Evolutionary conservation across 2,113 vertebrate species (phyloP).

Genomic region (Hystrix cristata): DNA sequence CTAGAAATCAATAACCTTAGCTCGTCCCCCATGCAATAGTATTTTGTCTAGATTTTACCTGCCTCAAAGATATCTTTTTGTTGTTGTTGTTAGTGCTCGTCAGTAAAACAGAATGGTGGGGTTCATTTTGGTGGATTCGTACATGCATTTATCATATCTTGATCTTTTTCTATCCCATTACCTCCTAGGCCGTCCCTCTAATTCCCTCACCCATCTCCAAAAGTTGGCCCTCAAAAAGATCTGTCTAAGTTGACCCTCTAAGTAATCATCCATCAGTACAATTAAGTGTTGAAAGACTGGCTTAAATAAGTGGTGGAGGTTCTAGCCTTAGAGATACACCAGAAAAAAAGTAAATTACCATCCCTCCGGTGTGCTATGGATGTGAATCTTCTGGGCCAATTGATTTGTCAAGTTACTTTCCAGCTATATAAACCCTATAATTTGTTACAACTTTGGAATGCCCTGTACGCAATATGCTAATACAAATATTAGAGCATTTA

Average conservation of each 20-base stretch:
- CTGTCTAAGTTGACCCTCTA: not conserved
- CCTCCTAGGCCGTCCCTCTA: not conserved
- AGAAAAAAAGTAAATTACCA: constrained; percentile 47
- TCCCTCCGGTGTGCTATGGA: not conserved
- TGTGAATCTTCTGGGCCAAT: constrained; percentile 33
- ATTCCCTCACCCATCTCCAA: not conserved
- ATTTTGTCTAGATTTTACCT: constrained; percentile 36
- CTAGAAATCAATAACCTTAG: constrained; percentile 31
- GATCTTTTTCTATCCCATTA: not conserved
- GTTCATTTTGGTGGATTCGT: not conserved
- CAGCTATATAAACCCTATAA: constrained; percentile 14
- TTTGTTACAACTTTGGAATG: constrained; percentile 54
- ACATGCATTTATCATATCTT: not conserved
- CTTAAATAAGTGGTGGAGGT: not conserved
- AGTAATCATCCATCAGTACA: constrained; percentile 42
- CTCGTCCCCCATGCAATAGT: constrained; percentile 11
- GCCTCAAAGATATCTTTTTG: not conserved
- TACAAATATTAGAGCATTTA: constrained; percentile 53
- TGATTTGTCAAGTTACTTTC: constrained; percentile 66
- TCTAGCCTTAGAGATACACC: constrained; percentile 8
- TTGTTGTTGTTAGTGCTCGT: not conserved
- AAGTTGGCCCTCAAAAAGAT: not conserved
- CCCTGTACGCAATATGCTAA: constrained; percentile 47
- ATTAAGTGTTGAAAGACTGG: constrained; percentile 39
- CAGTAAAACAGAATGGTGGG: not conserved